Conservation (phyloP, 2,888 invertebrate species). For the Dugesia japonica region DNA sequence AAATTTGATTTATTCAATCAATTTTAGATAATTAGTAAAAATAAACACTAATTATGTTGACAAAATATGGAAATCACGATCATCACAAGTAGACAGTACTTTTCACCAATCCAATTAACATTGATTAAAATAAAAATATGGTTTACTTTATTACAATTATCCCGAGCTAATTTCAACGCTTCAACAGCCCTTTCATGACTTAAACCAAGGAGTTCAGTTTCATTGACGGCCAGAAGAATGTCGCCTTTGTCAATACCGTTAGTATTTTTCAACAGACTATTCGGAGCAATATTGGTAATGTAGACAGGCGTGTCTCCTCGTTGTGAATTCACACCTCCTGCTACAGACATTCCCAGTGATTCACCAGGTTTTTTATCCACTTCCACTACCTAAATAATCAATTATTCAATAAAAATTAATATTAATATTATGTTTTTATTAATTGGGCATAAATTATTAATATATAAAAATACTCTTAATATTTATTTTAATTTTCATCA, state of each 20-base stretch:
- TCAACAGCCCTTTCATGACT: constrained; percentile 49
- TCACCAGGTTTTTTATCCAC: constrained; percentile 38
- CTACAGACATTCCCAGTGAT: constrained; percentile 49
- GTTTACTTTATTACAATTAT: neutral
- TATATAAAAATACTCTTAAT: too few species aligned
- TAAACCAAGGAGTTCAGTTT: constrained; percentile 46
- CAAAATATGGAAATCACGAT: too few species aligned
- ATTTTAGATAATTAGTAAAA: too few species aligned
- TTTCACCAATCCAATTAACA: too few species aligned
- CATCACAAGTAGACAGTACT: too few species aligned
- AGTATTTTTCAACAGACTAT: neutral
- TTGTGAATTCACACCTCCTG: constrained; percentile 48
- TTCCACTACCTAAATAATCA: constrained; percentile 2
- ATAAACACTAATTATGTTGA: too few species aligned
- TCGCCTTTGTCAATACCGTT: constrained; percentile 47
- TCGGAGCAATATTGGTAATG: constrained; percentile 43
- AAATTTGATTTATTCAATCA: too few species aligned
- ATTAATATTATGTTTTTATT: too few species aligned
- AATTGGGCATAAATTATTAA: too few species aligned
- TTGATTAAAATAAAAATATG: too few species aligned
- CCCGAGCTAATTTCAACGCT: constrained; percentile 43
- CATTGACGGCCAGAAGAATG: constrained; percentile 48
- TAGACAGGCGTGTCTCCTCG: constrained; percentile 50
- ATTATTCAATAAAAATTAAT: too few species aligned
- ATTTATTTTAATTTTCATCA: too few species aligned